Base-by-base conservation (phyloP, 2,113 vertebrate genomes). In the Uria aalge region DNA sequence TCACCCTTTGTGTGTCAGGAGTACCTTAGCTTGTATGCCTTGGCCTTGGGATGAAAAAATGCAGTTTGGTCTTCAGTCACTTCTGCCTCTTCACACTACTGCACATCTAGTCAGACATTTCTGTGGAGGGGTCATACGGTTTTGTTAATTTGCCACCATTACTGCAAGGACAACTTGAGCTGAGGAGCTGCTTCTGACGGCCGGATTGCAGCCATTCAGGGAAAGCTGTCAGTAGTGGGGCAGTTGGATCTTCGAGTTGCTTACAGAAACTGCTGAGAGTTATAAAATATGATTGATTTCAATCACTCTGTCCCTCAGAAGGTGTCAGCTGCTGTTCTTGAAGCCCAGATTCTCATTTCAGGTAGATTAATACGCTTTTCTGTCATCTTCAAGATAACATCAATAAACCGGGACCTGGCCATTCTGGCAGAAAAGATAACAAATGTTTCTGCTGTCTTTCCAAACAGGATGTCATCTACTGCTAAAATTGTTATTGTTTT, bases 381-480 rank as follows among this genome's bases (percentile, higher is more conserved):
- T 95, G 91, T 80, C 71, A 91, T 64, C 66, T 88, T 94, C 66
- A 94, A 67, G 95, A 95, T 95, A 94, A 87, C 85, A 95, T 95
- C 90, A 89, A 88, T 96, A 94, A 91, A 95, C 63, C n/a, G 69
- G 72, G 68, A 94, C 55, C 73, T 38, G 59, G 68, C 56, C n/a
- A 52, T 69, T 68, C 88, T 85, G 83, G 71, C 89, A 93, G 83
- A 90, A 94, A 94, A 95, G 43, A 93, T 91, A 96, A 96, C 69
- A 88, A 94, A 92, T 67, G 26, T 59, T 88, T 22, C 43, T 73
- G 71, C 48, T 77, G 38, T 69, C 74, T 94, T 85, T 96, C 81
- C 82, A 92, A 91, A 93, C 30, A 74, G 47, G 32, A 84, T 79
- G 52, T 50, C 77, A 96, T 40, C 34, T 83, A 90, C 29, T 83